Conservation (phyloP, 2,797 vertebrate species). For the Threskiornis aethiopicus region DNA sequence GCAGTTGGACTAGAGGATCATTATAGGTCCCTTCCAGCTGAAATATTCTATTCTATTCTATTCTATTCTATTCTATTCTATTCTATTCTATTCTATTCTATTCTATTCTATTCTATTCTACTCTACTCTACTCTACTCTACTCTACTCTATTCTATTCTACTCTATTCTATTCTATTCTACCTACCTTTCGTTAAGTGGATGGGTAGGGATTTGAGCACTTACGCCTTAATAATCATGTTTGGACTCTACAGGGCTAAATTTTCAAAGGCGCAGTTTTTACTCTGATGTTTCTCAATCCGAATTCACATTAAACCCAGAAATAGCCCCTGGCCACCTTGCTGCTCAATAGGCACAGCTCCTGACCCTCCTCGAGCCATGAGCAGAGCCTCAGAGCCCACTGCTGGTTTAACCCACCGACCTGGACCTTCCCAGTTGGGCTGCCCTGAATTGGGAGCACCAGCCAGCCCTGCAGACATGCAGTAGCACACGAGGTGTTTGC, state of each 20-base stretch:
- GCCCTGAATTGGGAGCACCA: not conserved
- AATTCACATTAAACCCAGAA: not conserved
- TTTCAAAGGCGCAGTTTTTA: not conserved
- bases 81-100: not conserved
- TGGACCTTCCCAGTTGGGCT: not conserved
- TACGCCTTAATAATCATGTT: not conserved
- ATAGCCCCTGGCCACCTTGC: not conserved
- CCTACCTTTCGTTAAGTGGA: not conserved
- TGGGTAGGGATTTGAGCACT: not conserved
- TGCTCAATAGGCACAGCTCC: not conserved
- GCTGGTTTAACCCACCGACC: not conserved
- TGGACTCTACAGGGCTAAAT: not conserved
- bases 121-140: not conserved
- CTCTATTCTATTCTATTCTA: not conserved
- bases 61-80: not conserved
- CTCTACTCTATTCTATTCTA: not conserved
- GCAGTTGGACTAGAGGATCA: not conserved
- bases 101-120: not conserved
- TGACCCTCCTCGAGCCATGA: accelerated
- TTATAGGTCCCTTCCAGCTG: not conserved
- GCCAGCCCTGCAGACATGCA: not conserved
- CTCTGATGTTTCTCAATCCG: not conserved
- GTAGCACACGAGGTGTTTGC: not conserved
- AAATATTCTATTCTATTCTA: not conserved
- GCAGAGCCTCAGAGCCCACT: not conserved